Base-by-base conservation (phyloP, 2,888 invertebrate genomes). In the Rhogogaster chlorosoma region DNA sequence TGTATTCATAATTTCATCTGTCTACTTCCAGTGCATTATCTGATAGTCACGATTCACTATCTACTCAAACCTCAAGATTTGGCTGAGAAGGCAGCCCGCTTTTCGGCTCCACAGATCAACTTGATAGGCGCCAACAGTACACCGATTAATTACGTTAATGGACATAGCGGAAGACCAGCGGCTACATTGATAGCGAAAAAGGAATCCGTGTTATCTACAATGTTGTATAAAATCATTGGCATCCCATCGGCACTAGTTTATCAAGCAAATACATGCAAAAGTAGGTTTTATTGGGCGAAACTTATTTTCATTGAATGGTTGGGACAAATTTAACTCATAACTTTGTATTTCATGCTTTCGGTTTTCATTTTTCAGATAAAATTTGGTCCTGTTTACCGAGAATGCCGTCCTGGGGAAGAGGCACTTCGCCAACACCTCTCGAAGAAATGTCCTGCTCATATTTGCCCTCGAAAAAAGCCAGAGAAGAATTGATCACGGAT, bases 361-460 rank as follows among this genome's bases (percentile, higher is more conserved):
- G 53, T 77, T 53, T 53, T 15, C 53, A 15, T 53, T 36, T 87
- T 89, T 22, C 70, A 92, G 92, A 87, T 15, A 91, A 89, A 87
- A 85, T 88, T 4, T 36, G 64, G 26, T 67, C 85, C 0, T 61
- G 89, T 22, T 83, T 90, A 15, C 88, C 87, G 22, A 88, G 89
- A 18, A 77, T 87, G 15, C 83, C 85, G 53, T 88, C 88, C 1
- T 89, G 90, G 90, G 88, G 86, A 42, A 88, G 86, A 22, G 86
- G 85, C 18, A 89, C 88, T 3, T 75, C 85, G 0, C 88, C 89
- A 2, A 5, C 18, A 5, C 42, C 42, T 22, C 87, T 88, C 10
- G 93, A 93, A 84, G 90, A 92, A 45, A 87, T 93, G 26, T 92
- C 93, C 10, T 93, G 93, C 61, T 92, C 93, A 0, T 93, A 93